Conservation (phyloP, 2,113 vertebrate species). For the Vanacampus margaritifer region DNA sequence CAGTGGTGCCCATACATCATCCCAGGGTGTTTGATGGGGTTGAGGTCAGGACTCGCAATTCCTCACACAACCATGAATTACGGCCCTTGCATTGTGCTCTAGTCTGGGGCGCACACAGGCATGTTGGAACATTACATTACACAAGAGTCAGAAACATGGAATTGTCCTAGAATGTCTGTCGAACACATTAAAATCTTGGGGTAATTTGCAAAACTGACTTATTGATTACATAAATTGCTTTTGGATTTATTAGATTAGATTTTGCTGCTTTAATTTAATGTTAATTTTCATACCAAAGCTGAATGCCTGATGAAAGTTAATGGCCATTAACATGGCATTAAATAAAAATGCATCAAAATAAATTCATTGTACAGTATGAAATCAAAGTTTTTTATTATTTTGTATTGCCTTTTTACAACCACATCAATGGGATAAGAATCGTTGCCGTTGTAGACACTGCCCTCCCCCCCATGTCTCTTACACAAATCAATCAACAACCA, state of each 20-base stretch:
- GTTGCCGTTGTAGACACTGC: constrained; percentile 31
- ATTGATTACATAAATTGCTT: no score
- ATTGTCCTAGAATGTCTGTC: neutral
- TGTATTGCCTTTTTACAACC: constrained; percentile 63
- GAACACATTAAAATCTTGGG: neutral
- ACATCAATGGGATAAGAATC: constrained; percentile 43
- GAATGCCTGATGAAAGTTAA: neutral
- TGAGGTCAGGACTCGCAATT: neutral
- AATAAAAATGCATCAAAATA: constrained; percentile 11
- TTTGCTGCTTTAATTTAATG: neutral
- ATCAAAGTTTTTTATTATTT: constrained; percentile 55
- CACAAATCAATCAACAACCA: constrained; percentile 42
- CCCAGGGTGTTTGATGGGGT: neutral
- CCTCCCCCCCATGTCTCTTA: constrained; percentile 34
- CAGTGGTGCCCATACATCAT: no score
- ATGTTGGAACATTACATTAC: neutral
- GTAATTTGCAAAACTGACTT: no score
- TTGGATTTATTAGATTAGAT: no score
- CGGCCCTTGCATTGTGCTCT: neutral
- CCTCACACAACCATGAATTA: neutral
- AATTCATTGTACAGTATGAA: constrained; percentile 43
- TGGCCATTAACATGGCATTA: neutral
- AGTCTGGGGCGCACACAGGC: neutral
- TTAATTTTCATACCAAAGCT: neutral
- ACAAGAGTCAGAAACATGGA: neutral